Conservation (phyloP, 2,888 invertebrate genomes). For the Pegoplata infirma region DNA sequence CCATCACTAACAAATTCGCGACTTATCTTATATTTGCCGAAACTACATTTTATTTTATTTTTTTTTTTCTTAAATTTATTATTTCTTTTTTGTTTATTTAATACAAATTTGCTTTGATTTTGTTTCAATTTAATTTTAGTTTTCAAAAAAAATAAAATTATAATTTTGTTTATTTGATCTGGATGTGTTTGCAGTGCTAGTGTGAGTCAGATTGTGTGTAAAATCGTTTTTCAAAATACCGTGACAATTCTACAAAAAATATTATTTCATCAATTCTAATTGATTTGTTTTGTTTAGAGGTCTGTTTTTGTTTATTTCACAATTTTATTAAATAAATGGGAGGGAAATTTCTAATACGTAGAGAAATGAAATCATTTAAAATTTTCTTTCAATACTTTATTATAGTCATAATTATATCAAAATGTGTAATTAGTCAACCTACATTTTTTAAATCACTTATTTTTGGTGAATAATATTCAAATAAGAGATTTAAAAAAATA, state of each 20-base stretch:
- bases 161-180: slow-evolving; percentile 25
- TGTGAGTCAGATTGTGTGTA: background rate
- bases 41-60: slow-evolving; percentile 28
- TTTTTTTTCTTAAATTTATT: slow-evolving; percentile 7
- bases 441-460: too few species aligned
- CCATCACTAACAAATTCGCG: too few species aligned
- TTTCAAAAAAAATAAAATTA: background rate
- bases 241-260: slow-evolving; percentile 2
- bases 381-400: too few species aligned
- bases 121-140: slow-evolving; percentile 21
- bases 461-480: too few species aligned
- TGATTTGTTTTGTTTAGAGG: slow-evolving; percentile 18
- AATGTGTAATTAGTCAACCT: too few species aligned
- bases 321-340: slow-evolving; percentile 46
- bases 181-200: background rate
- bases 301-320: slow-evolving; percentile 30
- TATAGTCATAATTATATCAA: too few species aligned
- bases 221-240: background rate
- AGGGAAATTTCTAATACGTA: too few species aligned
- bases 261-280: slow-evolving; percentile 21
- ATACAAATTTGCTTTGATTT: slow-evolving; percentile 16
- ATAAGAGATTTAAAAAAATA: too few species aligned
- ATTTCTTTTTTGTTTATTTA: slow-evolving; percentile 1
- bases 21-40: slow-evolving; percentile 11
- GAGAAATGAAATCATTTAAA: slow-evolving; percentile 36